Base-by-base conservation (phyloP, 2,797 vertebrate genomes). In the Tokudaia muenninki region DNA sequence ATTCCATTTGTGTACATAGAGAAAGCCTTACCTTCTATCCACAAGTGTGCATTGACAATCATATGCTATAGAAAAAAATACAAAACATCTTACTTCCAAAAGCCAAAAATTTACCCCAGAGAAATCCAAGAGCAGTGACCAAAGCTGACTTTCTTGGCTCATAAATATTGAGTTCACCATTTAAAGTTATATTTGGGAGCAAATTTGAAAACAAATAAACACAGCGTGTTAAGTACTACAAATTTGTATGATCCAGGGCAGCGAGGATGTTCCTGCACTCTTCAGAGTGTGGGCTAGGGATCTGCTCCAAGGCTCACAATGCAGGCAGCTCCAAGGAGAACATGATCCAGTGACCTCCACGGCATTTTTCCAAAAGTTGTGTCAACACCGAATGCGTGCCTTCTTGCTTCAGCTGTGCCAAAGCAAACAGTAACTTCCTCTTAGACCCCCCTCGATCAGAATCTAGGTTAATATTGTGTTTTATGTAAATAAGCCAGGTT, bases 391-490 rank as follows among this genome's bases (percentile, higher is more conserved):
- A 72, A 83, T 92, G 14, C 9, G 70, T 91, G 74, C 11, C 88
- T 94, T 97, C 95, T 91, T 67, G 61, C 50, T 91, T 84, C 34
- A 82, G 11, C 57, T 83, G 21, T 78, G 65, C 90, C 94, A 95
- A 75, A 88, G 41, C 94, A 96, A 95, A 96, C 1, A 81, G 21
- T 55, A 65, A 95, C 94, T 97, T 96, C 94, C 92, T 91, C 88
- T 92, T 89, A 63, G 57, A 94, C 55, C 13, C 13, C 13, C 80
- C 9, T 41, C 61, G 37, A 4, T 92, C 72, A 72, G 67, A 95
- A 92, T 89, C 55, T 90, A 92, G 55, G 47, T 92, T 86, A 93
- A 88, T 78, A 34, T 11, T 55, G 19, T 61, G 26, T 29, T 94
- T 93, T 87, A 65, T 84, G 41, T 91, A 92, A 95, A 91, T 31